Percentiles rank a stretch among this genome's conserved stretches.
Conservation (phyloP, 1,140 invertebrate species). For the Brachionus rotundiformis region DNA sequence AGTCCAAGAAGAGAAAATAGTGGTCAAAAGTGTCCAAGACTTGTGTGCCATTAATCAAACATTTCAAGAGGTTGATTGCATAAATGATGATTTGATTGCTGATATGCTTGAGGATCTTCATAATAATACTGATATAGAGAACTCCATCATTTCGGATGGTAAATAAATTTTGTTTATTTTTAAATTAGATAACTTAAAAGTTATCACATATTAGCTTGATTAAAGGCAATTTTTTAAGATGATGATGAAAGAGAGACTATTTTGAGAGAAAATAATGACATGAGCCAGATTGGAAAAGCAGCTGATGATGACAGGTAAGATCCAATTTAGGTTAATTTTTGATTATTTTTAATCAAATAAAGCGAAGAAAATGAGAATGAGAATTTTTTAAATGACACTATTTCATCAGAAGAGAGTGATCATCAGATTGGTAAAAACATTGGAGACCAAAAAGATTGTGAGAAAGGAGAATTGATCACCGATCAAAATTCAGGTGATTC, state of each 20-base stretch:
- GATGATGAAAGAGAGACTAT: not conserved
- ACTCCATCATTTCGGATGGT: not conserved
- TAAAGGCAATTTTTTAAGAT: no score
- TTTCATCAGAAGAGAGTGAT: not conserved
- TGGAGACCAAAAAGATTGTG: not conserved
- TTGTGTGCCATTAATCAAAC: slow-evolving; percentile 37
- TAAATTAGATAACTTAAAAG: no score
- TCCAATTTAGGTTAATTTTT: not conserved
- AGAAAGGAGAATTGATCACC: not conserved
- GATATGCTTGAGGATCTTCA: slow-evolving; percentile 30
- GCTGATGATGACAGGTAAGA: not conserved
- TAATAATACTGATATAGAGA: slow-evolving; percentile 38
- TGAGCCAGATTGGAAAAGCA: not conserved
- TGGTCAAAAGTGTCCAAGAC: slow-evolving; percentile 16
- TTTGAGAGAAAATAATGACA: not conserved
- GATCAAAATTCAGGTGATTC: not conserved
- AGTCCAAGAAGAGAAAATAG: slow-evolving; percentile 21
- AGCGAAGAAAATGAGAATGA: slow-evolving; percentile 14
- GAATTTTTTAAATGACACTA: not conserved
- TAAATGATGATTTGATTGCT: slow-evolving; percentile 27
- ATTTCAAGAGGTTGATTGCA: slow-evolving; percentile 1
- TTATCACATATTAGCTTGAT: no score
- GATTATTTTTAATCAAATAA: not conserved
- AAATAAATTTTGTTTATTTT: not conserved
- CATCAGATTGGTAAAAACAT: not conserved